A percentile compares a stretch with the other conserved stretches of the same genome.
These are phyloP conservation scores for Sebastes minor DNA, from an alignment of 2,797 vertebrate species.

Conservation along the genomic window DNA sequence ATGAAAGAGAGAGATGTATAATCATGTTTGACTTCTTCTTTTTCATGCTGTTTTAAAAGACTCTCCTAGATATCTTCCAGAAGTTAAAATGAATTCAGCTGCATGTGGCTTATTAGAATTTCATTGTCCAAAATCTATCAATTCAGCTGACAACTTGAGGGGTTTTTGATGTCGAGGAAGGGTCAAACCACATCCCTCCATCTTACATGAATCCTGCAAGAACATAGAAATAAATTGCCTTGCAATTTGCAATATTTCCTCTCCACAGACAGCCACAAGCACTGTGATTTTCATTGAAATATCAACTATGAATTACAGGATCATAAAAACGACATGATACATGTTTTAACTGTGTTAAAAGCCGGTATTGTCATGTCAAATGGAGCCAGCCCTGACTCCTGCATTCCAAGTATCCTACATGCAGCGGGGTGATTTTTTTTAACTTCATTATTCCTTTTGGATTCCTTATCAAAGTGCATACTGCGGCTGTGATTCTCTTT, in stretches of 20 bases:
- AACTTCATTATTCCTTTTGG: constrained; percentile 66
- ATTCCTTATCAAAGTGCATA: constrained; percentile 70
- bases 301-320: neutral
- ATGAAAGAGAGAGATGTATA: neutral
- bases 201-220: constrained; percentile 6
- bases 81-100: constrained; percentile 23
- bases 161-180: constrained; percentile 18
- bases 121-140: constrained; percentile 14
- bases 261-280: neutral
- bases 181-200: constrained; percentile 13
- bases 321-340: neutral
- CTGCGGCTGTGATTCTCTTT: constrained; percentile 49
- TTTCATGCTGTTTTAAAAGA: constrained; percentile 9
- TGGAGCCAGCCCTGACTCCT: neutral
- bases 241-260: neutral
- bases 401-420: constrained; percentile 16
- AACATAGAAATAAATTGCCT: constrained; percentile 1
- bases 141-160: constrained; percentile 16
- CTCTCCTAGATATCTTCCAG: neutral
- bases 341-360: constrained; percentile 7
- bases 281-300: constrained; percentile 8
- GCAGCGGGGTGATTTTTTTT: constrained; percentile 17
- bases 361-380: constrained; percentile 16
- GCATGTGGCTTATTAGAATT: neutral
- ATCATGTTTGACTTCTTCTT: neutral